Conservation (phyloP, 2,113 vertebrate genomes). For the Gallinago media region DNA sequence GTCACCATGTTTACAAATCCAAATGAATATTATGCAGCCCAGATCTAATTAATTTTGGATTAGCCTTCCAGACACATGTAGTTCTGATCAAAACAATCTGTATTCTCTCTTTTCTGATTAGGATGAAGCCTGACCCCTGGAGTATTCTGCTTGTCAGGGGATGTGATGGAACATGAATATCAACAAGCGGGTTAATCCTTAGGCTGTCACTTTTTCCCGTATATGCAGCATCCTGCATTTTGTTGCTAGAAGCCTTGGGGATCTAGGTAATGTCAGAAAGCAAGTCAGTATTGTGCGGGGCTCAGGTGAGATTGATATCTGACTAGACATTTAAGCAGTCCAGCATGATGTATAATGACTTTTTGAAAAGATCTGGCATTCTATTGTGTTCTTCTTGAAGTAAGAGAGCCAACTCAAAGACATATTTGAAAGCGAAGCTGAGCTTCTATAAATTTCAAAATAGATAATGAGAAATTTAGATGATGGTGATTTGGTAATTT, state of each 20-base stretch:
- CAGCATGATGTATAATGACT: not conserved
- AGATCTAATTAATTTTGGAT: slow-evolving; percentile 75
- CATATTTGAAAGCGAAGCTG: not conserved
- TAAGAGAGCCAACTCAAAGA: not conserved
- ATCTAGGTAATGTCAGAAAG: not conserved
- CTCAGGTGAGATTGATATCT: not conserved
- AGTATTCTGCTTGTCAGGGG: slow-evolving; percentile 39
- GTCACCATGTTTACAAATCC: slow-evolving; percentile 67
- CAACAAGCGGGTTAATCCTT: slow-evolving; percentile 61
- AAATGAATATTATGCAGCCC: slow-evolving; percentile 63
- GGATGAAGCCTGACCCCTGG: slow-evolving; percentile 24
- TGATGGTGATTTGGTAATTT: not conserved
- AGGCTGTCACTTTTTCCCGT: not conserved
- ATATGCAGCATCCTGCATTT: not conserved
- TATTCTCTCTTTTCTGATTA: slow-evolving; percentile 46
- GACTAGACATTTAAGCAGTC: not conserved
- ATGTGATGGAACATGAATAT: slow-evolving; percentile 55
- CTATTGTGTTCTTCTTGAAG: not conserved
- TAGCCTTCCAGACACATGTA: slow-evolving; percentile 68
- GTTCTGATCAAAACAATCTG: slow-evolving; percentile 73
- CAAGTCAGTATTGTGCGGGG: not conserved
- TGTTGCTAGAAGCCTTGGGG: slow-evolving; percentile 19
- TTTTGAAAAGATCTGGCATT: not conserved
- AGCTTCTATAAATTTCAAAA: not conserved
- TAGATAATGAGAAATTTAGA: not conserved